Evolutionary conservation across 1,140 invertebrate species (phyloP), one percentile per base, ranked within the genome.

Genomic region (Hypsibius dujardini): DNA sequence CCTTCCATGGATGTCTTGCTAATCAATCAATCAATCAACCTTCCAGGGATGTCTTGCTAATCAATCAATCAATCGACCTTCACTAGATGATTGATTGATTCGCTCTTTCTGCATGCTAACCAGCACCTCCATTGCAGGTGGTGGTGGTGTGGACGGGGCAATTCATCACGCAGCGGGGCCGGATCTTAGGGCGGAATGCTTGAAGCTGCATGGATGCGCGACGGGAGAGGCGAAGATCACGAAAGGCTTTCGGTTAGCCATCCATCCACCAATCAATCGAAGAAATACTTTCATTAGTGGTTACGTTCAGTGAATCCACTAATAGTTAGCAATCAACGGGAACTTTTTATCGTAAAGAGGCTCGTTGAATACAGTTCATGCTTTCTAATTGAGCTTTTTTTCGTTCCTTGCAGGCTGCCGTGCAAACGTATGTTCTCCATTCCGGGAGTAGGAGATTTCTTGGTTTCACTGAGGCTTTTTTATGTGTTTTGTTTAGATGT

Each of bases 121-220:
- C n/a, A n/a, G n/a, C n/a, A n/a, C n/a, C n/a, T n/a, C n/a, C n/a
- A n/a, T n/a, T n/a, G n/a, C n/a, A n/a, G n/a, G n/a, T n/a, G n/a
- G n/a, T n/a, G n/a, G n/a, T n/a, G n/a, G n/a, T n/a, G 88, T 93
- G 46, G 90, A 92, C 80, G 88, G 88, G 72, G 88, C 88, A 7
- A 93, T 95, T 77, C 90, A 92, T 76, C 79, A 83, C 75, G 87
- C 85, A 15, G 89, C 89, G 71, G 89, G 89, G 46, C 75, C 78
- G 42, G 75, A 80, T 62, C 79, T 90, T 28, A 80, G 84, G 77
- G 79, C 82, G 74, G 90, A 94, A 81, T 92, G 90, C 76, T 76
- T 77, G 60, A 83, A 82, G 1, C 79, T 90, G 7, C 80, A 82
- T 71, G 88, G 88, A 15, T 92, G 89, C 80, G 76, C 78, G 12